These are phyloP conservation scores for Mastomys coucha DNA, from an alignment of 2,113 vertebrate genomes.

Conservation along the genomic window DNA sequence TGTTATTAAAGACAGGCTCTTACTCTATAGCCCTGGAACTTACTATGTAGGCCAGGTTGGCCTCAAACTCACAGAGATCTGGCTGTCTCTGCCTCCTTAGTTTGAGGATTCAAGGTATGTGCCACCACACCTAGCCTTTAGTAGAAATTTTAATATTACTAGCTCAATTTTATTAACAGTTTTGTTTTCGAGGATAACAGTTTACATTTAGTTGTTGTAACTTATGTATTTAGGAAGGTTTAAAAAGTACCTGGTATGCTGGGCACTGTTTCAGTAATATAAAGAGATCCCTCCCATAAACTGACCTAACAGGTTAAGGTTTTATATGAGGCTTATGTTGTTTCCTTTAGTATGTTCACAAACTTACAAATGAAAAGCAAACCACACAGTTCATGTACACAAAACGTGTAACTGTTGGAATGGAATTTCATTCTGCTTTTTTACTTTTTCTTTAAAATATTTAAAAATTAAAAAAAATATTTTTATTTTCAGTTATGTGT, in stretches of 20 bases:
- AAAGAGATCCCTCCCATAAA: background rate
- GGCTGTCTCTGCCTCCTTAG: background rate
- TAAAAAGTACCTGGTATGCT: background rate
- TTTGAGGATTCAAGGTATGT: background rate
- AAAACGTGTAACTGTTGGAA: background rate
- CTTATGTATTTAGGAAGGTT: conserved; percentile 18
- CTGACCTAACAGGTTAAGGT: background rate
- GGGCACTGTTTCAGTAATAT: background rate
- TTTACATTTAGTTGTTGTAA: conserved; percentile 17
- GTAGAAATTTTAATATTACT: conserved; percentile 20
- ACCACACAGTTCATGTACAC: background rate
- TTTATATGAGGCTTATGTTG: conserved; percentile 35
- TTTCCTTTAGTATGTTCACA: conserved; percentile 35
- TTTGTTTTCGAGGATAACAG: background rate
- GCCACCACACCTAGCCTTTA: background rate
- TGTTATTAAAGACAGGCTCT: too few species aligned
- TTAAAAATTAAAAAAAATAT: background rate
- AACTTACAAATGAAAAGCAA: conserved; percentile 36
- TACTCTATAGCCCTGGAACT: background rate
- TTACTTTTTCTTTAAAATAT: conserved; percentile 1
- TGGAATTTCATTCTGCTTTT: conserved; percentile 6
- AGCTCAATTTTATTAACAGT: conserved; percentile 34
- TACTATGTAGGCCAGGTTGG: background rate
- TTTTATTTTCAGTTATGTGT: background rate
- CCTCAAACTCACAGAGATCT: background rate